These are phyloP conservation scores for Apteryx owenii DNA, from an alignment of 2,113 vertebrate genomes.

Conservation along the genomic window DNA sequence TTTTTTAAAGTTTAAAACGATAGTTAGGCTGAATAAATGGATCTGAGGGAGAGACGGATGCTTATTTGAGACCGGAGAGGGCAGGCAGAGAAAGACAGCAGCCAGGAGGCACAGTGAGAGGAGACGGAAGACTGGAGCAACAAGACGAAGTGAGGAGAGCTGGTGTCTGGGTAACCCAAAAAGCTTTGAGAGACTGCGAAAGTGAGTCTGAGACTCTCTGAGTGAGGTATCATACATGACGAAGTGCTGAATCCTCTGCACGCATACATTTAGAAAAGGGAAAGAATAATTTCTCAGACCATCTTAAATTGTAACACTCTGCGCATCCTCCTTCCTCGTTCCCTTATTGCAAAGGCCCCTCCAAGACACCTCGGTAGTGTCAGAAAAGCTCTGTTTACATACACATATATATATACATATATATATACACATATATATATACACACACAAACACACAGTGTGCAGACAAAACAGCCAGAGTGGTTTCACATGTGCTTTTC, in stretches of 20 bases:
- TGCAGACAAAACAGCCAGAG: not conserved
- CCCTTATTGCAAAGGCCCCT: not conserved
- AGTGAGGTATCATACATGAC: not conserved
- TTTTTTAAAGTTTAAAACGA: not conserved
- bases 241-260: not conserved
- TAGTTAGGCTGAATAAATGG: not conserved
- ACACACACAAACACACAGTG: not conserved
- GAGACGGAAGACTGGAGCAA: not conserved
- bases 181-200: not conserved
- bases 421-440: accelerated
- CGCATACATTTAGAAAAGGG: not conserved
- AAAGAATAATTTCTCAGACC: not conserved
- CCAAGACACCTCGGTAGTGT: accelerated
- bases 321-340: accelerated
- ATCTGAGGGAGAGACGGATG: not conserved
- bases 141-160: not conserved
- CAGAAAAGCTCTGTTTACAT: not conserved
- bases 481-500: not conserved
- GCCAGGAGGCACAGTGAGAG: not conserved
- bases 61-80: not conserved
- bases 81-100: not conserved
- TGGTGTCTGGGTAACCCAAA: not conserved
- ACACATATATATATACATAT: accelerated
- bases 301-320: not conserved
- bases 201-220: not conserved